These are phyloP conservation scores for Pelvicachromis taeniatus DNA, from an alignment of 2,113 vertebrate genomes.

Conservation along the genomic window DNA sequence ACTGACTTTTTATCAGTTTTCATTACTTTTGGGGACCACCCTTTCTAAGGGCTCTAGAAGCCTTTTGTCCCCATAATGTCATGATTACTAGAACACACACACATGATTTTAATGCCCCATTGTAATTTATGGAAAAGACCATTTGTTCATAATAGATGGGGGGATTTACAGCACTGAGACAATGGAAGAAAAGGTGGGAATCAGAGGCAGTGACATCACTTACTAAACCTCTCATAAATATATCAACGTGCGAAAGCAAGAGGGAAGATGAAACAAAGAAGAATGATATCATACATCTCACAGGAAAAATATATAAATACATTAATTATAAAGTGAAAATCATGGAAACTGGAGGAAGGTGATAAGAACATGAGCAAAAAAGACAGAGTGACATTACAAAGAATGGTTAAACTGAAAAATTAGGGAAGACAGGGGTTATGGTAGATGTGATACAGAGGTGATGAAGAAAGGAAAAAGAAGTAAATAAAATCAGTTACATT, in stretches of 20 bases:
- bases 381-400: background rate
- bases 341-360: background rate
- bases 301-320: background rate
- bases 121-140: conserved; percentile 25
- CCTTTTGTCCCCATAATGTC: background rate
- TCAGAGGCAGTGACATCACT: conserved; percentile 15
- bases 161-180: conserved; percentile 39
- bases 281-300: background rate
- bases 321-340: background rate
- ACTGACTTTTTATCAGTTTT: background rate
- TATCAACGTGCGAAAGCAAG: background rate
- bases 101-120: background rate
- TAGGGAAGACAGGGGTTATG: background rate
- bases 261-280: background rate
- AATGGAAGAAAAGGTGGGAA: conserved; percentile 21
- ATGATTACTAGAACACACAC: background rate
- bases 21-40: background rate
- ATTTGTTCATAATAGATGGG: conserved; percentile 1
- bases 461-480: background rate
- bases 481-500: background rate
- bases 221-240: background rate
- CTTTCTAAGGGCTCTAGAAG: background rate
- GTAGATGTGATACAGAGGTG: background rate
- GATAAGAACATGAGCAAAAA: background rate
- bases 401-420: background rate